Evolutionary conservation across 2,797 vertebrate genomes (phyloP).

Genomic region (Morus bassanus): DNA sequence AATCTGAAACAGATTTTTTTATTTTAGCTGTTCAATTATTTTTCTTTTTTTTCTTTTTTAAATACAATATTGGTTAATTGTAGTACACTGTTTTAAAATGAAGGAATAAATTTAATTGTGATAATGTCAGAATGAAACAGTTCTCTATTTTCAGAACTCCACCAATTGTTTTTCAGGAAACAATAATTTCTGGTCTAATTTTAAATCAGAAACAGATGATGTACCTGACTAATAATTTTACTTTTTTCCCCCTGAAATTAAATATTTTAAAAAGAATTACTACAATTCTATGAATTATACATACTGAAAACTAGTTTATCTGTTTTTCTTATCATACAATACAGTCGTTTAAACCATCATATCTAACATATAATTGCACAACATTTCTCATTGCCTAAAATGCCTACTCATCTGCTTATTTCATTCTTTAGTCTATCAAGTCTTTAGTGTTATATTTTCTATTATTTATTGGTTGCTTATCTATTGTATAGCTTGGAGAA

Average conservation of each 20-base stretch:
- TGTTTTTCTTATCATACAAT: neutral
- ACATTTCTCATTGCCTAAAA: neutral
- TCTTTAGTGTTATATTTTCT: neutral
- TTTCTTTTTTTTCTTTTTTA: neutral
- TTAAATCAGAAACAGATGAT: neutral
- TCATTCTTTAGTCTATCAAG: neutral
- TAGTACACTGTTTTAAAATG: neutral
- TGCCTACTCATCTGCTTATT: neutral
- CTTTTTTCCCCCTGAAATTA: accelerated
- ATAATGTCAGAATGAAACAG: neutral
- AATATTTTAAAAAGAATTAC: neutral
- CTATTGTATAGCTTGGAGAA: neutral
- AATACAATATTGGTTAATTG: neutral
- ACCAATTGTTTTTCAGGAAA: neutral
- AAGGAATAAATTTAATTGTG: neutral
- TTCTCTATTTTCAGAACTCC: neutral
- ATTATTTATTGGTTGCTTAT: neutral
- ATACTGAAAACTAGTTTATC: neutral
- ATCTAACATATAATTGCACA: neutral
- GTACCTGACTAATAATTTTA: neutral
- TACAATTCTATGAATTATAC: neutral
- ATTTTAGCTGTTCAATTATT: neutral
- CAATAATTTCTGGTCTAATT: neutral
- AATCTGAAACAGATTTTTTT: neutral
- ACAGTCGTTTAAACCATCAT: neutral